Conservation (phyloP, 2,888 invertebrate species). For the Trypoxylon attenuatum region DNA sequence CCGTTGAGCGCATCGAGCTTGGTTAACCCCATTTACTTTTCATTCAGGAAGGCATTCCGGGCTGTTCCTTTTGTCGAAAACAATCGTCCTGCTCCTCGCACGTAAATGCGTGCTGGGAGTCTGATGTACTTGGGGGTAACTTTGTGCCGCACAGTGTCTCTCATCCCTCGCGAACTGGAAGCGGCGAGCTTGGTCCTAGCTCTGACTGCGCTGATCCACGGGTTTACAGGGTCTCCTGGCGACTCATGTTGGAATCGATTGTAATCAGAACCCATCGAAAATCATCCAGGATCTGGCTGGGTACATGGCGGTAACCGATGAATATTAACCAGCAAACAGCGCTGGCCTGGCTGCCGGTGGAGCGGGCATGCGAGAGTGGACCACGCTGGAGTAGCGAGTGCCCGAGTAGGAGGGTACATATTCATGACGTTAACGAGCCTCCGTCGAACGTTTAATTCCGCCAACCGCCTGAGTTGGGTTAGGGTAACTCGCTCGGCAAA, state of each 20-base stretch:
- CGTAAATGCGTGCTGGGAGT: conserved; percentile 40
- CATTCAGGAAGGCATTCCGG: conserved; percentile 40
- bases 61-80: conserved; percentile 54
- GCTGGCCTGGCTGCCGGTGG: conserved; percentile 47
- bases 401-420: conserved; percentile 74
- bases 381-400: conserved; percentile 56
- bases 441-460: conserved; percentile 75
- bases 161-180: conserved; percentile 11
- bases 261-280: conserved; percentile 64
- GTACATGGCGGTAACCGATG: conserved; percentile 66
- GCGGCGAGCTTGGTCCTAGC: no score
- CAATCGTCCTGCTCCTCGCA: conserved; percentile 31
- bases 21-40: conserved; percentile 57
- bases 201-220: conserved; percentile 6
- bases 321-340: conserved; percentile 74
- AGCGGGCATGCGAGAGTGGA: conserved; percentile 39
- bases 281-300: conserved; percentile 58
- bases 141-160: conserved; percentile 30
- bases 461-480: conserved; percentile 73
- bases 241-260: conserved; percentile 62
- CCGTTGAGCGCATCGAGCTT: conserved; percentile 39
- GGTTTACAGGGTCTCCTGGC: conserved; percentile 20
- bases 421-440: conserved; percentile 75
- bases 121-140: conserved; percentile 6
- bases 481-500: conserved; percentile 75